A percentile compares a stretch with the other conserved stretches of the same genome.
These are phyloP conservation scores for Pelecanoides urinatrix DNA, from an alignment of 2,113 vertebrate species.

Conservation along the genomic window DNA sequence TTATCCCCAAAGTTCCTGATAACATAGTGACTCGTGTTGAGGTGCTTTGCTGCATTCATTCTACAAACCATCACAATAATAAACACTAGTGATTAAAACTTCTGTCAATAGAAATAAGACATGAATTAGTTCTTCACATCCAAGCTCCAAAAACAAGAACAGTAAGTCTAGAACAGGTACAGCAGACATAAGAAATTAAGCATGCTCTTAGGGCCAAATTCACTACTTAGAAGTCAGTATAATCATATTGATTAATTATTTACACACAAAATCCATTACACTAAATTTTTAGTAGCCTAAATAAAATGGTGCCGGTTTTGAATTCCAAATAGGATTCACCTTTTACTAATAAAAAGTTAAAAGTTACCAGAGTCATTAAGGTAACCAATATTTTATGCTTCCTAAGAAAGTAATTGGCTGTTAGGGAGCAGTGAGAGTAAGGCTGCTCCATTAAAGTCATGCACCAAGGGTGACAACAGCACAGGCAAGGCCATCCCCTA, in stretches of 20 bases:
- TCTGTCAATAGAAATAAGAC: not conserved
- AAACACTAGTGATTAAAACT: not conserved
- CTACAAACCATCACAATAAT: not conserved
- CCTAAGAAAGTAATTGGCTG: not conserved
- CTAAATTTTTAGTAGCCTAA: not conserved
- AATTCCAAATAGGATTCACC: not conserved
- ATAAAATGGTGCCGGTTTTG: not conserved
- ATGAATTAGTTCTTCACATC: not conserved
- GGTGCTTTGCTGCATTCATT: not conserved
- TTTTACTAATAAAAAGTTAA: not conserved
- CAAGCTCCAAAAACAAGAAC: not conserved
- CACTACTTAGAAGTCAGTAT: not conserved
- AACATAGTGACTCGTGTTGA: not conserved
- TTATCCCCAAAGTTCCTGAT: not conserved
- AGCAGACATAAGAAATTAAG: not conserved
- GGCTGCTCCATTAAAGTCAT: not conserved
- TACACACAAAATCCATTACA: not conserved
- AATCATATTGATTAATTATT: not conserved
- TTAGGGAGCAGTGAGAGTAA: not conserved
- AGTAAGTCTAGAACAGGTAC: not conserved
- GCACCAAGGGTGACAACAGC: not conserved
- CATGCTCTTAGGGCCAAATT: not conserved
- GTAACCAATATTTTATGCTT: not conserved
- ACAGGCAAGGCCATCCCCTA: not conserved
- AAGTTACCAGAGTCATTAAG: not conserved